Conservation (phyloP, 2,888 invertebrate species). For the Nemotelus nigrinus region DNA sequence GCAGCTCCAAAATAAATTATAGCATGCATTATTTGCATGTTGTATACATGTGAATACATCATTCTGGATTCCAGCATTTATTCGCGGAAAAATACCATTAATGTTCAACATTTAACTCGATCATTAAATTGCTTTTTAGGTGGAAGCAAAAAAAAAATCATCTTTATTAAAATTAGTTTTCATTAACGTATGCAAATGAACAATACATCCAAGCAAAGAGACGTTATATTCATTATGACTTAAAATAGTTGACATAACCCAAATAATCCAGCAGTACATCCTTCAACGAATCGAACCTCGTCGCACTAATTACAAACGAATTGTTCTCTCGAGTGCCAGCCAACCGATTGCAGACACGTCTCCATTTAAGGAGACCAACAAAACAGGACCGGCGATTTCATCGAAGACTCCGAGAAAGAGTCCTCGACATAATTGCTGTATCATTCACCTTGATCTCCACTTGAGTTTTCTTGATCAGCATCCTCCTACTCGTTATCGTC, state of each 20-base stretch:
- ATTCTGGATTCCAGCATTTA: too few relatives aligned
- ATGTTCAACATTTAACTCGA: too few relatives aligned
- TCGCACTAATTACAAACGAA: conserved; percentile 40
- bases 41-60: too few relatives aligned
- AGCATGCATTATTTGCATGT: too few relatives aligned
- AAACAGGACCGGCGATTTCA: conserved; percentile 27
- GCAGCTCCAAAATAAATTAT: too few relatives aligned
- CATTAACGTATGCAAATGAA: too few relatives aligned
- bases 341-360: background rate
- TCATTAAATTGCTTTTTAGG: too few relatives aligned
- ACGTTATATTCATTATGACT: background rate
- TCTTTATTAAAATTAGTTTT: too few relatives aligned
- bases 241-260: conserved; percentile 17
- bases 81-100: too few relatives aligned
- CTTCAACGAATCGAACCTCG: conserved; percentile 6
- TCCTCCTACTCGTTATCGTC: conserved; percentile 13
- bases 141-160: too few relatives aligned
- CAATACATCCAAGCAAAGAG: background rate
- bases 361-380: conserved; percentile 43
- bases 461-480: conserved; percentile 38
- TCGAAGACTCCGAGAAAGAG: conserved; percentile 9
- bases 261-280: conserved; percentile 6
- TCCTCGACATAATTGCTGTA: conserved; percentile 42
- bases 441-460: conserved; percentile 37
- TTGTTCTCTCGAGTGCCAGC: conserved; percentile 36